Conservation (phyloP, 2,888 invertebrate genomes). For the Diaphora mendica region DNA sequence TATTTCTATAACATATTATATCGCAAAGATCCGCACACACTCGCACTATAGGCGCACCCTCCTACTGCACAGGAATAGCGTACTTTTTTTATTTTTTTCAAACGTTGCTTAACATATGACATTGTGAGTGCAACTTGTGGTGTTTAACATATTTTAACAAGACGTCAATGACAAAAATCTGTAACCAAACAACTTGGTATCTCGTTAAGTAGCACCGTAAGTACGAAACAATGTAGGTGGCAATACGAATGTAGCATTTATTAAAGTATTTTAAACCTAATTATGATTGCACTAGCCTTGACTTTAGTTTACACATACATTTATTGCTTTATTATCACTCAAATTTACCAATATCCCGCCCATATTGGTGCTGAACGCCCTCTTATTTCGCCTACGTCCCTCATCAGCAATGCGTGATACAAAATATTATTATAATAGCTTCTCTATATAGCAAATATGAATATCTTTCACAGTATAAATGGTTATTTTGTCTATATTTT, state of each 20-base stretch:
- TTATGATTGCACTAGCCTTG: constrained; percentile 47
- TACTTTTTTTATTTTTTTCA: no score
- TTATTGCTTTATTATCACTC: constrained; percentile 39
- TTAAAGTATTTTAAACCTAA: constrained; percentile 30
- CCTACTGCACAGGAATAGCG: no score
- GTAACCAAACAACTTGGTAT: not conserved
- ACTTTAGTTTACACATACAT: constrained; percentile 40
- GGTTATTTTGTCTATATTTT: constrained; percentile 34
- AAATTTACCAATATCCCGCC: constrained; percentile 51
- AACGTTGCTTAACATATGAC: not conserved
- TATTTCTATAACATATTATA: no score
- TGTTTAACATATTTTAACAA: not conserved
- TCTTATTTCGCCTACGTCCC: constrained; percentile 48
- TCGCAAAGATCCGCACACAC: no score
- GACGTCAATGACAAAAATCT: not conserved
- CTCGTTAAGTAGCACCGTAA: not conserved
- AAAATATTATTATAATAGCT: constrained; percentile 32
- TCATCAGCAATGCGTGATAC: constrained; percentile 39
- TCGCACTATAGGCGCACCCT: no score
- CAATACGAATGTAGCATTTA: constrained; percentile 9
- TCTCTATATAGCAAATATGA: constrained; percentile 42
- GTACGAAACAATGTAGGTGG: constrained; percentile 31
- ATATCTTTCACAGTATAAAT: constrained; percentile 34
- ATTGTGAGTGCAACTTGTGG: not conserved
- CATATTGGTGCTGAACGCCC: constrained; percentile 56